A percentile compares a stretch with the other conserved stretches of the same genome.
Evolutionary conservation across 2,797 vertebrate species (phyloP).

Genomic region (Premnoplex brunnescens): DNA sequence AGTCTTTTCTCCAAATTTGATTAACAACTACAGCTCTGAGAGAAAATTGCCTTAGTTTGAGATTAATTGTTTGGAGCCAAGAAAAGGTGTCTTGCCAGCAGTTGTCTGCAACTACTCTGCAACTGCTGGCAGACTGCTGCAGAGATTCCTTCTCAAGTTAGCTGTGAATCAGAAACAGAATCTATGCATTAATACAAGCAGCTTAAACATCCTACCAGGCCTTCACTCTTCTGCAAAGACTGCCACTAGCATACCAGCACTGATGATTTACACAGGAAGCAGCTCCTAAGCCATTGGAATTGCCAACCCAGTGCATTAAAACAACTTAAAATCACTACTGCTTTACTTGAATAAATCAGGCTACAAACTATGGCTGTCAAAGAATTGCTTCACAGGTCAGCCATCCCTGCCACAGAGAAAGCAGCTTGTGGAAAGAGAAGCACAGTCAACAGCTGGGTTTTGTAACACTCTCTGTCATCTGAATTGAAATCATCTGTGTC

Average conservation of each 20-base stretch:
- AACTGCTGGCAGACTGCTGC: not conserved
- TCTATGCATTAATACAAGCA: not conserved
- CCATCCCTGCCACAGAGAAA: not conserved
- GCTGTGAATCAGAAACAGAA: not conserved
- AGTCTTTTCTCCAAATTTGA: not conserved
- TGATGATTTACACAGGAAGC: not conserved
- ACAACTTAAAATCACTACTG: not conserved
- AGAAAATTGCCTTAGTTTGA: not conserved
- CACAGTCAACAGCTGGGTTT: not conserved
- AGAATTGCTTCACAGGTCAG: not conserved
- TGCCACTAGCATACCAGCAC: not conserved
- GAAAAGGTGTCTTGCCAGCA: not conserved
- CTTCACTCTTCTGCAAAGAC: not conserved
- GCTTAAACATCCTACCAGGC: not conserved
- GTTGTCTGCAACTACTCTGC: not conserved
- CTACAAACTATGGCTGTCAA: not conserved
- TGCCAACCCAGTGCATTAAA: not conserved
- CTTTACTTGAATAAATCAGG: not conserved
- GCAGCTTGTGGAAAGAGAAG: not conserved
- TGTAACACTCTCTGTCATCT: conserved; percentile 1
- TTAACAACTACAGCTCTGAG: not conserved
- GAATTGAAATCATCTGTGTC: not conserved
- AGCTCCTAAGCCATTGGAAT: not conserved
- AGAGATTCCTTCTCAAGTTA: not conserved
- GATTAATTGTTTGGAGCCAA: not conserved